Base-by-base conservation (phyloP, 37 sponge, comb jelly and placozoan species). In the Oopsacas minuta region DNA sequence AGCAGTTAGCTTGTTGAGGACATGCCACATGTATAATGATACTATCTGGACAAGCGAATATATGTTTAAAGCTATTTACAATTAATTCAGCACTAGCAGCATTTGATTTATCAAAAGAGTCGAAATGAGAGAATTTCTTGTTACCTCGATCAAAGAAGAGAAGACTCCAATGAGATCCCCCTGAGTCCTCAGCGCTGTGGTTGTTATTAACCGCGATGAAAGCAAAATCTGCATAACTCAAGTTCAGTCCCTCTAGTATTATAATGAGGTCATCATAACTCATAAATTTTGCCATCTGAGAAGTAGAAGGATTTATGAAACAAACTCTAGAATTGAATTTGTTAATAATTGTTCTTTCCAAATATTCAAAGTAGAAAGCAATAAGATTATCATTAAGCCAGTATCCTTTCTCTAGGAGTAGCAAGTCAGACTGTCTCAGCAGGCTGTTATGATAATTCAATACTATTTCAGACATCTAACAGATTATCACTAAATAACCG, bases 91-190 rank as follows among this genome's bases (percentile, higher is more conserved):
- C 86, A 37, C 37, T 36, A 36, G 36, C 10, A 7, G 86, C 36
- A 23, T 85, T 85, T 1, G 39, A 81, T 82, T 69, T 5, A 5
- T 51, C 12, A 15, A 81, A 36, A 7, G 86, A 85, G 39, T 85
- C 86, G 39, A 39, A 85, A 81, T 85, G 86, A 5, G 37, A 35
- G 25, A 85, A 85, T 28, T 52, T 36, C 36, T 85, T 85, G 35
- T 81, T 8, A 23, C 32, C 39, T 82, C 86, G 10, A 23, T 37
- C 20, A 52, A 37, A 85, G 81, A 32, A 69, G 36, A 85, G 86
- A 20, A 85, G 39, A 81, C 81, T 81, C 86, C 86, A 85, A 38
- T 85, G 86, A 36, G 15, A 81, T 0, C 86, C 86, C 5, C 81
- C 81, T 15, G 51, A 20, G 22, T 38, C 36, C 12, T 42, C 25